A percentile compares a stretch with the other conserved stretches of the same genome.
phyloP scores from a whole-genome alignment of 2,113 vertebrate species.

The Oreochromis spilurus region DNA sequence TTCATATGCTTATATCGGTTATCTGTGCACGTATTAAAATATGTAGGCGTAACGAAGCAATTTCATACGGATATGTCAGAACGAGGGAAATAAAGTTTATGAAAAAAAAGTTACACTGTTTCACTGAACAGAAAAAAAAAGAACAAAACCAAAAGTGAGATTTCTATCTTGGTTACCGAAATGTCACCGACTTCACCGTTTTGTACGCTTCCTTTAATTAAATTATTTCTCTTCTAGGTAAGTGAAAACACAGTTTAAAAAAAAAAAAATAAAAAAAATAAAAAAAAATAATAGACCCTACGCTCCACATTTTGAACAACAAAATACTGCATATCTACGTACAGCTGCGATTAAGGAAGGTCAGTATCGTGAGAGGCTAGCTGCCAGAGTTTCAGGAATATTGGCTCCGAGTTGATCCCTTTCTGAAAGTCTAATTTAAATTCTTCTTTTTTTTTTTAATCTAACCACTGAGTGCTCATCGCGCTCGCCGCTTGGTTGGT shows the following conservation, averaged over 20 bases:
- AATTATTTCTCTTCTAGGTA: constrained; percentile 56
- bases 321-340: constrained; percentile 81
- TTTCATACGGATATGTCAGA: constrained; percentile 74
- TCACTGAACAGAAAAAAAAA: constrained; percentile 63
- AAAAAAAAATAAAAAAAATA: constrained; percentile 56
- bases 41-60: constrained; percentile 75
- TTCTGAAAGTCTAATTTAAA: constrained; percentile 6
- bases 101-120: constrained; percentile 65
- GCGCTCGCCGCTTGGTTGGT: neutral
- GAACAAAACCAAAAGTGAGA: neutral
- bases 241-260: constrained; percentile 75
- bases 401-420: constrained; percentile 76
- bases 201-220: constrained; percentile 53
- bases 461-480: neutral
- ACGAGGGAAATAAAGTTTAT: constrained; percentile 53
- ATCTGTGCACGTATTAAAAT: constrained; percentile 82
- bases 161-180: constrained; percentile 78
- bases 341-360: constrained; percentile 64
- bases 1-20: constrained; percentile 72
- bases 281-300: constrained; percentile 71
- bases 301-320: constrained; percentile 78
- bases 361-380: constrained; percentile 76
- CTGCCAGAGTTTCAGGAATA: constrained; percentile 81
- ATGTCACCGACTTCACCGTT: constrained; percentile 77
- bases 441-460: neutral